These are phyloP conservation scores for Poeciliopsis infans DNA, from an alignment of 2,797 vertebrate genomes.

Conservation along the genomic window DNA sequence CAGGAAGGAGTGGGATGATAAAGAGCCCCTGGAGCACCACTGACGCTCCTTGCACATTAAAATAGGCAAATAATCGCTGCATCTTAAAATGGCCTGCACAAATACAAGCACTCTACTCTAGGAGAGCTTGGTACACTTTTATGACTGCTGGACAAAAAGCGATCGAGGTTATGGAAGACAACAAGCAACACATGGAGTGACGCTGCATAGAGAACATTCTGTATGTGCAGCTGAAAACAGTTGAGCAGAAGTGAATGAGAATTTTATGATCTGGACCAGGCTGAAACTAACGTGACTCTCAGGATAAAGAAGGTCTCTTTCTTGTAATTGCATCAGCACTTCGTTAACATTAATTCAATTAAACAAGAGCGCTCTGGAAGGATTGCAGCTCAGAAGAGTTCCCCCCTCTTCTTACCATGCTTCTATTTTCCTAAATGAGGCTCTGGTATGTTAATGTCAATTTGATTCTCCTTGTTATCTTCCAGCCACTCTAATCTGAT, in stretches of 20 bases:
- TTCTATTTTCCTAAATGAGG: slow-evolving; percentile 40
- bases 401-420: not conserved
- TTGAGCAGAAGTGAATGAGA: slow-evolving; percentile 18
- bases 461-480: slow-evolving; percentile 64
- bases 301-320: slow-evolving; percentile 60
- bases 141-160: slow-evolving; percentile 2
- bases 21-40: slow-evolving; percentile 33
- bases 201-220: slow-evolving; percentile 4
- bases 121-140: not conserved
- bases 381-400: slow-evolving; percentile 27
- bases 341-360: slow-evolving; percentile 72
- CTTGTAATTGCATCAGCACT: slow-evolving; percentile 75
- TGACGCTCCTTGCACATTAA: slow-evolving; percentile 23
- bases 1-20: slow-evolving; percentile 65
- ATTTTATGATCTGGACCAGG: slow-evolving; percentile 26
- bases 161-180: slow-evolving; percentile 14
- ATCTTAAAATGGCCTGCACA: slow-evolving; percentile 29
- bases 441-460: slow-evolving; percentile 57
- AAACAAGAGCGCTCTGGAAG: slow-evolving; percentile 45
- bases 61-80: slow-evolving; percentile 56
- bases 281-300: slow-evolving; percentile 44
- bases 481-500: slow-evolving; percentile 56
- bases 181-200: not conserved
- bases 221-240: slow-evolving; percentile 29
- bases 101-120: slow-evolving; percentile 7